These are phyloP conservation scores for Odontomyia ornata DNA, from an alignment of 2,888 invertebrate species.

Conservation along the genomic window DNA sequence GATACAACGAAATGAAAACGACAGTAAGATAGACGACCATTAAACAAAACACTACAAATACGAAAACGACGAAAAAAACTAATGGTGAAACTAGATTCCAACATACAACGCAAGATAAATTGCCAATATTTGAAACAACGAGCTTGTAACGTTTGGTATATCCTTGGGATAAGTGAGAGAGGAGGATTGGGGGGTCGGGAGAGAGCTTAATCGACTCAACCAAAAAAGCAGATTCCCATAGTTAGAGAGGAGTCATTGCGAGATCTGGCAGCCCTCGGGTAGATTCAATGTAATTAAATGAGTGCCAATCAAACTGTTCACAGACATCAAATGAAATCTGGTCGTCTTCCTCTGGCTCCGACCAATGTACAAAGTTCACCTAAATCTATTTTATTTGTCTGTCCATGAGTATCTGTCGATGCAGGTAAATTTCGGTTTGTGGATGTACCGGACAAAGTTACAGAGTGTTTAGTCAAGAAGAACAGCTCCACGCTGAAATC, in stretches of 20 bases:
- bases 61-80: neutral
- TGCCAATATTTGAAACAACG: constrained; percentile 36
- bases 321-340: constrained; percentile 47
- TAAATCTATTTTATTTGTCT: neutral
- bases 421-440: constrained; percentile 23
- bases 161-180: no score
- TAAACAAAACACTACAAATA: constrained; percentile 5
- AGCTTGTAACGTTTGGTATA: neutral
- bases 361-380: constrained; percentile 2
- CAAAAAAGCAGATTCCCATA: constrained; percentile 31
- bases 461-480: neutral
- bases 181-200: no score
- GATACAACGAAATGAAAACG: neutral
- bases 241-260: constrained; percentile 15
- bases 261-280: constrained; percentile 25
- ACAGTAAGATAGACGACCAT: constrained; percentile 32
- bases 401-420: neutral
- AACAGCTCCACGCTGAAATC: neutral
- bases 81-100: neutral
- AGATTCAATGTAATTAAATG: constrained; percentile 47
- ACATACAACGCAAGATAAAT: constrained; percentile 25
- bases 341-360: constrained; percentile 17
- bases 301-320: constrained; percentile 48
- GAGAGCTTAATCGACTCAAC: neutral
- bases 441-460: constrained; percentile 4